Evolutionary conservation across 2,888 invertebrate species (phyloP).

Genomic region (Nomada fucata): DNA sequence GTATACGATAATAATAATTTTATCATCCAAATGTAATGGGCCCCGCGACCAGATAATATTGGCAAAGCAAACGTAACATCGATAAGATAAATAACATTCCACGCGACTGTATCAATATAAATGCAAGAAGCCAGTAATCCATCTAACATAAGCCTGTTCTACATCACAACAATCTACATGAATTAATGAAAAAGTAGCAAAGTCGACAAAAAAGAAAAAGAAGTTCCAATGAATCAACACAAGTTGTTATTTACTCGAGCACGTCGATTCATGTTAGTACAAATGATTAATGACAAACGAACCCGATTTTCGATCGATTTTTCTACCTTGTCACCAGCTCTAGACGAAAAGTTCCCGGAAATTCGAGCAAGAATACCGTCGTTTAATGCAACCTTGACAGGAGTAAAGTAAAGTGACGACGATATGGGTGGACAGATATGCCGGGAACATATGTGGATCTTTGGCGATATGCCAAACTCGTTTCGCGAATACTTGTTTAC

Average conservation of each 20-base stretch:
- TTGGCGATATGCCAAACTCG: conserved; percentile 68
- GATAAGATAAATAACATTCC: conserved; percentile 43
- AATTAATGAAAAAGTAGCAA: not conserved
- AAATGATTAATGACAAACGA: not conserved
- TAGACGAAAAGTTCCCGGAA: conserved; percentile 22
- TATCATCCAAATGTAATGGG: conserved; percentile 29
- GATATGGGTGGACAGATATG: conserved; percentile 49
- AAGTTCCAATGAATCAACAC: not conserved
- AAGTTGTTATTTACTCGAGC: not conserved
- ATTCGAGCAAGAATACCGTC: not conserved
- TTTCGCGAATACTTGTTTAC: conserved; percentile 77
- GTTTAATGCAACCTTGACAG: conserved; percentile 53
- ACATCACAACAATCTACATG: not conserved
- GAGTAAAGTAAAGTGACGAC: conserved; percentile 35
- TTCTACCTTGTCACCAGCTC: not conserved
- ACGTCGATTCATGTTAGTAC: not conserved
- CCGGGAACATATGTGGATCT: conserved; percentile 45
- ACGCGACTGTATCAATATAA: conserved; percentile 2
- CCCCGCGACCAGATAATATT: conserved; percentile 3
- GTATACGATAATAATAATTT: conserved; percentile 2
- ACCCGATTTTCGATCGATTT: not conserved
- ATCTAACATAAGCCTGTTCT: not conserved
- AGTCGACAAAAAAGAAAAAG: not conserved
- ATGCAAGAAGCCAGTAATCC: conserved; percentile 13
- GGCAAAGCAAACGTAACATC: not conserved